These are phyloP conservation scores for Scalopus aquaticus DNA, from an alignment of 2,113 vertebrate species.

Conservation along the genomic window DNA sequence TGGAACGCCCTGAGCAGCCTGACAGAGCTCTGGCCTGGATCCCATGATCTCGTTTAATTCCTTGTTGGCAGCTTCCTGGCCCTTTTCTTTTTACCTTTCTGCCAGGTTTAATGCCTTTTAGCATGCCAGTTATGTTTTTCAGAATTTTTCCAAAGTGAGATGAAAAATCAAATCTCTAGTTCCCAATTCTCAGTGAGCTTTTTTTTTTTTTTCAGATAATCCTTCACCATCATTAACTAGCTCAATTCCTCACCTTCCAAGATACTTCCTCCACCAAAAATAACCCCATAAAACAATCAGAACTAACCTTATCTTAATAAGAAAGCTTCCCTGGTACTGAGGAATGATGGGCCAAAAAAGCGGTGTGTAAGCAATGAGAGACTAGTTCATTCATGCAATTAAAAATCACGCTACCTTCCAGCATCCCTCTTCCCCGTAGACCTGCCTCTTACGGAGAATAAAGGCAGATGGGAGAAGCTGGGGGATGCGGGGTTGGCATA, in stretches of 20 bases:
- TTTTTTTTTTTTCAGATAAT: neutral
- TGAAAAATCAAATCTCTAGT: neutral
- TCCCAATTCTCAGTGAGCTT: neutral
- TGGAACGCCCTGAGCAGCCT: neutral
- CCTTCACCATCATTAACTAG: neutral
- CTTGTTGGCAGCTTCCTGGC: slow-evolving; percentile 44
- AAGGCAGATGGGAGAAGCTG: slow-evolving; percentile 57
- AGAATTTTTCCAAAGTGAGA: slow-evolving; percentile 41
- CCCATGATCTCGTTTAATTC: slow-evolving; percentile 67
- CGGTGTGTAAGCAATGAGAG: neutral
- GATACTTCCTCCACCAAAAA: neutral
- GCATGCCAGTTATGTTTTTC: slow-evolving; percentile 33
- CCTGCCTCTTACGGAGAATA: neutral
- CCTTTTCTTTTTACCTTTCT: slow-evolving; percentile 24
- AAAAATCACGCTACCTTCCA: neutral
- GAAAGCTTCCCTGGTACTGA: neutral
- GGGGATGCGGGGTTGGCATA: slow-evolving; percentile 31
- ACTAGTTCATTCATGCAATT: neutral
- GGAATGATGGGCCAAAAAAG: neutral
- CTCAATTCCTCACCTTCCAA: neutral
- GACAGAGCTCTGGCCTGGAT: slow-evolving; percentile 39
- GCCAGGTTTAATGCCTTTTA: slow-evolving; percentile 62
- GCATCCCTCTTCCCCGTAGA: neutral
- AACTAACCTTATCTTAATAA: neutral
- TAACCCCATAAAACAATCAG: neutral